Conservation (phyloP, 2,797 vertebrate species). For the Coluber constrictor region DNA sequence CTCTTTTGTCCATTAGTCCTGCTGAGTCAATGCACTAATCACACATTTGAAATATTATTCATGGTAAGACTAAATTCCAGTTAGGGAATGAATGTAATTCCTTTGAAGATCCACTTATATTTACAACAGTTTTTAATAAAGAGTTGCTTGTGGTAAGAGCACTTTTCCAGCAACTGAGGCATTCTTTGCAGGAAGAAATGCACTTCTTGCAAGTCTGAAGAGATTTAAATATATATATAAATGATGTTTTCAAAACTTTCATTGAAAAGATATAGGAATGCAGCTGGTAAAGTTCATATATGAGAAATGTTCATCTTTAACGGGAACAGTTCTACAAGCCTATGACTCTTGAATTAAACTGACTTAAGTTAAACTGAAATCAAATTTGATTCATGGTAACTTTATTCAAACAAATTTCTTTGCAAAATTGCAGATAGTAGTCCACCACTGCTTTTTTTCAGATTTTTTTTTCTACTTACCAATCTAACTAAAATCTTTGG, state of each 20-base stretch:
- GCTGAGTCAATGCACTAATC: not conserved
- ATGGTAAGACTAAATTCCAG: not conserved
- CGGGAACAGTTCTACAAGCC: not conserved
- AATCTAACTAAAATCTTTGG: not conserved
- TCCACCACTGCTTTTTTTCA: not conserved
- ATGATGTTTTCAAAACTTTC: not conserved
- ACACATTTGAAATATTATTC: not conserved
- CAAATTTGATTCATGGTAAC: not conserved
- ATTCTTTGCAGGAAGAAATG: not conserved
- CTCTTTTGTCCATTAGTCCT: not conserved
- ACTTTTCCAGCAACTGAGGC: not conserved
- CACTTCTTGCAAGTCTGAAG: not conserved
- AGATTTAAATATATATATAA: too few relatives aligned
- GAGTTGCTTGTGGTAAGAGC: not conserved
- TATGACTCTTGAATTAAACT: not conserved
- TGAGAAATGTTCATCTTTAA: not conserved
- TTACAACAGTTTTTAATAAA: not conserved
- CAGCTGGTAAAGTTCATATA: not conserved
- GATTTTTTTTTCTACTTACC: not conserved
- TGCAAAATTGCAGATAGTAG: not conserved
- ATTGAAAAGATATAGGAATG: not conserved
- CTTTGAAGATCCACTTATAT: not conserved
- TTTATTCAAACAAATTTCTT: not conserved
- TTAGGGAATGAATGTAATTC: not conserved
- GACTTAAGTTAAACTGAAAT: not conserved